Conservation (phyloP, 2,797 vertebrate species). For the Catostomus latipinnis region DNA sequence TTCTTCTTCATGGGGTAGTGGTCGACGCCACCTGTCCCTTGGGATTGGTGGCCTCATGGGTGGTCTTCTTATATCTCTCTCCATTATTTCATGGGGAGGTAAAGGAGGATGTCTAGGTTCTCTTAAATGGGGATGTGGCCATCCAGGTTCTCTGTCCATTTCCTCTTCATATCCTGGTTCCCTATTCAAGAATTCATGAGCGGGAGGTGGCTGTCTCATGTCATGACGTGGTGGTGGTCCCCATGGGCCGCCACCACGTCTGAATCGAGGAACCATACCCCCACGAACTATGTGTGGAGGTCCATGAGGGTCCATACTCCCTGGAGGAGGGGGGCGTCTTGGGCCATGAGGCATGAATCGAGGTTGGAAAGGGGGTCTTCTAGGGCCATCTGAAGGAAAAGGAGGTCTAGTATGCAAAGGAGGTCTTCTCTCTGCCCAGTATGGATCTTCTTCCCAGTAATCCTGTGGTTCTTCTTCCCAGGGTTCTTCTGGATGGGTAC, state of each 20-base stretch:
- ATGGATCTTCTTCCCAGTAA: constrained; percentile 82
- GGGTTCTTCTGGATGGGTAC: constrained; percentile 59
- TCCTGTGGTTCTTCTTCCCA: constrained; percentile 87
- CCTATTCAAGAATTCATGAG: constrained; percentile 74
- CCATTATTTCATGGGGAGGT: constrained; percentile 78
- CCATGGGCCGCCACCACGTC: constrained; percentile 66
- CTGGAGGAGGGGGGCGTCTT: constrained; percentile 79
- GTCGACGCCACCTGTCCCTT: constrained; percentile 70
- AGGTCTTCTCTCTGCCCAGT: constrained; percentile 85
- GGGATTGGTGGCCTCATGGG: constrained; percentile 66
- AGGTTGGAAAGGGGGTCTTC: constrained; percentile 75
- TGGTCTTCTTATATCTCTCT: constrained; percentile 70
- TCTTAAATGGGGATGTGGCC: constrained; percentile 74
- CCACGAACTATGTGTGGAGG: constrained; percentile 68
- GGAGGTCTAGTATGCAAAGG: constrained; percentile 76
- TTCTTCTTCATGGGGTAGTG: constrained; percentile 73
- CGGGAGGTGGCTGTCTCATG: constrained; percentile 71
- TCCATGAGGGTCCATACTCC: constrained; percentile 66
- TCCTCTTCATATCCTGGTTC: constrained; percentile 68
- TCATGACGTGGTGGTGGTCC: constrained; percentile 73
- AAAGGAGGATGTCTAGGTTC: constrained; percentile 75
- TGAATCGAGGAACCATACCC: constrained; percentile 65
- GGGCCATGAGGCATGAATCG: constrained; percentile 79
- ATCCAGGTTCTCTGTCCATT: constrained; percentile 68
- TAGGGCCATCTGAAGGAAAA: constrained; percentile 74